These are phyloP conservation scores for Echeneis naucrates DNA, from an alignment of 2,797 vertebrate genomes.

Conservation along the genomic window DNA sequence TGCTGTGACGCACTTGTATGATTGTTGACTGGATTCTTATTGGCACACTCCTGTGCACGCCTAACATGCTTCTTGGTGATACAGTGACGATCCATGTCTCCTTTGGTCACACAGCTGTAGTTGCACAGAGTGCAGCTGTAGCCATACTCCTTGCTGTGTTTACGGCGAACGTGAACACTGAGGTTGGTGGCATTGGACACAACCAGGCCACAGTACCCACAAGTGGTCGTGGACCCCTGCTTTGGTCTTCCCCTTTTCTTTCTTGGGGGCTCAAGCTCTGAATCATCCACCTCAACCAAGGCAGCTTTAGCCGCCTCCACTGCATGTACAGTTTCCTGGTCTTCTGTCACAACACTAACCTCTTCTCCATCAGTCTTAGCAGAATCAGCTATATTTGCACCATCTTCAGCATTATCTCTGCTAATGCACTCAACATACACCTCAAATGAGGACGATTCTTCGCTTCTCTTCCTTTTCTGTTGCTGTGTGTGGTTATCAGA, in stretches of 20 bases:
- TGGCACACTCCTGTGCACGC: slow-evolving; percentile 82
- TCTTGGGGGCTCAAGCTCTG: slow-evolving; percentile 67
- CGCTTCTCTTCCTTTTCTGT: slow-evolving; percentile 85
- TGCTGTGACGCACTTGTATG: slow-evolving; percentile 38
- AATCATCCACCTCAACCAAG: slow-evolving; percentile 61
- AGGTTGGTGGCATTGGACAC: slow-evolving; percentile 97
- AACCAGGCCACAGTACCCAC: slow-evolving; percentile 92
- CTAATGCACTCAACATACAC: slow-evolving; percentile 87
- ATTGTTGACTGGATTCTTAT: slow-evolving; percentile 41
- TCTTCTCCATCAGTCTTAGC: slow-evolving; percentile 40
- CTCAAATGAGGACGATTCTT: slow-evolving; percentile 85
- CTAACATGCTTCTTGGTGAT: slow-evolving; percentile 95
- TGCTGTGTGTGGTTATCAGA: slow-evolving; percentile 90
- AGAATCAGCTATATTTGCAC: slow-evolving; percentile 65
- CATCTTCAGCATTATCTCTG: slow-evolving; percentile 37
- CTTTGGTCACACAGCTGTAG: slow-evolving; percentile 98
- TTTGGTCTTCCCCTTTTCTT: slow-evolving; percentile 90
- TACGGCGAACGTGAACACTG: slow-evolving; percentile 94
- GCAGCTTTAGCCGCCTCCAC: slow-evolving; percentile 36
- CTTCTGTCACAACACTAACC: slow-evolving; percentile 9
- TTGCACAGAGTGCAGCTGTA: slow-evolving; percentile 95
- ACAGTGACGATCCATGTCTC: slow-evolving; percentile 99
- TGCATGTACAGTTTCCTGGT: slow-evolving; percentile 50
- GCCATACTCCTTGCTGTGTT: slow-evolving; percentile 96
- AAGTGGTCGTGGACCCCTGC: slow-evolving; percentile 87